phyloP scores from a whole-genome alignment of 2,113 vertebrate species.

The Aldabrachelys gigantea region DNA sequence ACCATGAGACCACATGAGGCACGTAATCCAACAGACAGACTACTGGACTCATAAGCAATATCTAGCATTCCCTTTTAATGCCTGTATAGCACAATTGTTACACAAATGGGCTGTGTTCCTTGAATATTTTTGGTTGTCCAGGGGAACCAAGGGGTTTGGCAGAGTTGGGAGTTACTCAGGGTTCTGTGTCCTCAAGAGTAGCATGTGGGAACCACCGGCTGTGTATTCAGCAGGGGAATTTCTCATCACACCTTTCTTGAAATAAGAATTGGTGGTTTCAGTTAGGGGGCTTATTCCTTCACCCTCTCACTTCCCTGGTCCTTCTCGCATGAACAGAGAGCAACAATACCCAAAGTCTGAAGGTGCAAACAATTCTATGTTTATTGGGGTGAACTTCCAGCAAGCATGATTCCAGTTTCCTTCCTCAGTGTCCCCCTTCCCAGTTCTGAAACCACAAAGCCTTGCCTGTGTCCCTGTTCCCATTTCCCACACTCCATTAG shows the following conservation, averaged over 20 bases:
- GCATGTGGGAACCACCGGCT: background rate
- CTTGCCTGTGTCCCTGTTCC: no score
- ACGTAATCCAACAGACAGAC: background rate
- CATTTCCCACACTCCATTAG: no score
- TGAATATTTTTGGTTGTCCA: background rate
- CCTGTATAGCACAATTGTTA: background rate
- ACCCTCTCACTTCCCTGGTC: no score
- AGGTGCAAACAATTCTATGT: no score
- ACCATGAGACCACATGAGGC: accelerated
- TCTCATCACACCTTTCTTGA: background rate
- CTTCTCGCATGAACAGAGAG: no score
- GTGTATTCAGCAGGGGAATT: background rate
- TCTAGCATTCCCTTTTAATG: background rate
- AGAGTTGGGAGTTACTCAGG: background rate
- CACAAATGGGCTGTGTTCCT: background rate
- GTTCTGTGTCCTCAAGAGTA: background rate
- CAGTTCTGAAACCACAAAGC: no score
- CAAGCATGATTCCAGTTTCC: no score
- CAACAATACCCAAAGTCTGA: no score
- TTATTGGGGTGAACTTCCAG: no score
- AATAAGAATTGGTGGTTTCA: background rate
- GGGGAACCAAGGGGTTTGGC: background rate
- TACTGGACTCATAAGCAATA: background rate
- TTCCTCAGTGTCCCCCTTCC: no score
- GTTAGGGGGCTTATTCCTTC: no score